phyloP scores from a whole-genome alignment of 1,140 invertebrate genomes.

The Heliconius congener region DNA sequence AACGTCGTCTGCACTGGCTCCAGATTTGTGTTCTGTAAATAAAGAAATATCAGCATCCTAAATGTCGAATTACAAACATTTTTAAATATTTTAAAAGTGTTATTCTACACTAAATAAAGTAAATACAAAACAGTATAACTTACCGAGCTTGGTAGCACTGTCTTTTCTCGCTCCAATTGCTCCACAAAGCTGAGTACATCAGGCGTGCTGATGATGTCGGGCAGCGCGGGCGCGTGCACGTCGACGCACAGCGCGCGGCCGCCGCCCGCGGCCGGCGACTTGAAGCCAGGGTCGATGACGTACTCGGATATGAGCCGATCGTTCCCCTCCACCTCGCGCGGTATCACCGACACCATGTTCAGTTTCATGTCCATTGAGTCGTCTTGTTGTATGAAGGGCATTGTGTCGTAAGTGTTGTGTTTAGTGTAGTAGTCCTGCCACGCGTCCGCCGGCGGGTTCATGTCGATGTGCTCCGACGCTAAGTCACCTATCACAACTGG shows the following conservation, averaged over 20 bases:
- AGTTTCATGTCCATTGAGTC: conserved; percentile 68
- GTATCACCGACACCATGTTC: conserved; percentile 52
- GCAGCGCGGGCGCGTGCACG: conserved; percentile 38
- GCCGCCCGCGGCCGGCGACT: conserved; percentile 26
- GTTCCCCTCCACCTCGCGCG: conserved; percentile 63
- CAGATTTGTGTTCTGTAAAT: conserved; percentile 49
- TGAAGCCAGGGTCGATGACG: conserved; percentile 46
- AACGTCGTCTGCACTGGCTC: conserved; percentile 40
- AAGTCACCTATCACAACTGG: conserved; percentile 66
- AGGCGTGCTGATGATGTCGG: conserved; percentile 67
- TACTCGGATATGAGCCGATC: conserved; percentile 58
- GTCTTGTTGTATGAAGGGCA: conserved; percentile 68
- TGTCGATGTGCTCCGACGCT: conserved; percentile 50
- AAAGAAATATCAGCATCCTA: conserved; percentile 26
- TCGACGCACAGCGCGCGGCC: conserved; percentile 43
- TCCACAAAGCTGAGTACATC: conserved; percentile 71
- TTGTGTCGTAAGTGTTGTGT: conserved; percentile 56
- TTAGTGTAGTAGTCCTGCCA: conserved; percentile 55
- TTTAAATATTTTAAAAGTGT: too few relatives aligned
- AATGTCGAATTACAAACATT: neutral
- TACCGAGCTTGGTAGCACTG: conserved; percentile 49
- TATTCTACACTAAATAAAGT: too few relatives aligned
- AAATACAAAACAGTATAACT: conserved; percentile 22
- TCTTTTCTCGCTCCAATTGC: conserved; percentile 70
- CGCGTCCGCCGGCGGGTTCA: conserved; percentile 43